Conservation (phyloP, 2,113 vertebrate species). For the Seriola quinqueradiata region DNA sequence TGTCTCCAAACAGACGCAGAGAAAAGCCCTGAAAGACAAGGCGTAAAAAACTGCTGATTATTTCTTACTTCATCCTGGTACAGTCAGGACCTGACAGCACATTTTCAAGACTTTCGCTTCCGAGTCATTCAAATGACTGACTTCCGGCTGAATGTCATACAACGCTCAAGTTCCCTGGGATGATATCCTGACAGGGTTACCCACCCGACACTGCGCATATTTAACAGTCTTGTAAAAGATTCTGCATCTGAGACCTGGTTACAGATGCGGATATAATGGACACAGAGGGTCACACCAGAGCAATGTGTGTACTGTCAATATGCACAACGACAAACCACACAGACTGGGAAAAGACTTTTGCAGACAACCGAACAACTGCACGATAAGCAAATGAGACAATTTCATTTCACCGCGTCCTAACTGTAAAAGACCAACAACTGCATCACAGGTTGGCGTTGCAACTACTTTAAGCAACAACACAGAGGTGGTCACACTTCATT, state of each 20-base stretch:
- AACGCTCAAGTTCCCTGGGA: background rate
- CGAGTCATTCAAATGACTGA: background rate
- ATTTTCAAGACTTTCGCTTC: background rate
- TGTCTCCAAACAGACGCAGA: background rate
- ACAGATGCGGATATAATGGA: background rate
- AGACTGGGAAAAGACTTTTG: background rate
- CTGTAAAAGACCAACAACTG: background rate
- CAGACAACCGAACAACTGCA: background rate
- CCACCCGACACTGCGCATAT: background rate
- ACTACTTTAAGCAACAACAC: conserved; percentile 2
- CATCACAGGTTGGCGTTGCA: background rate
- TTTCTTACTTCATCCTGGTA: conserved; percentile 19
- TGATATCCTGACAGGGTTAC: background rate
- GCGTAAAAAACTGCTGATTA: conserved; percentile 15
- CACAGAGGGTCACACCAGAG: background rate
- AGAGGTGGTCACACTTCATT: conserved; percentile 17
- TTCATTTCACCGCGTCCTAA: background rate
- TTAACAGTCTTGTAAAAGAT: background rate
- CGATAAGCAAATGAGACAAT: background rate
- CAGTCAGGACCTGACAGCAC: conserved; percentile 8
- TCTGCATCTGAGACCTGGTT: background rate
- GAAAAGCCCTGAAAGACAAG: conserved; percentile 6
- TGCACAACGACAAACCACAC: background rate
- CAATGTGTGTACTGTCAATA: background rate
- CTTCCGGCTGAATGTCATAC: background rate